Evolutionary conservation across 2,888 invertebrate genomes (phyloP), one percentile per base, ranked within the genome.

Genomic region (Galerucella nymphaeae): DNA sequence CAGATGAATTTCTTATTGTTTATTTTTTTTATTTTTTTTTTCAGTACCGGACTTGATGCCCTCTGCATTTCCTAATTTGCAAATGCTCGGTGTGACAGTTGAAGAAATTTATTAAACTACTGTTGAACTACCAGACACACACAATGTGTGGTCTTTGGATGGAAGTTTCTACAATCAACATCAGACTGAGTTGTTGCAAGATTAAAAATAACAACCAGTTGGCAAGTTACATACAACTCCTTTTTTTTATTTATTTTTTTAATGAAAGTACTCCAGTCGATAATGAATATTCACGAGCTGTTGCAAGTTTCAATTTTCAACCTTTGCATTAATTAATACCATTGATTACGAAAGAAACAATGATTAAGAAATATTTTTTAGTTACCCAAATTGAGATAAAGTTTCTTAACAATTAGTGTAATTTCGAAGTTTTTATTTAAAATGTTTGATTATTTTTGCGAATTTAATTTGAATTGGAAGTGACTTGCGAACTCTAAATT

Each of bases 71-170:
- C 65, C 71, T 75, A 77, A 75, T 77, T 75, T 75, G 77, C 75
- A 74, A 75, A 68, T 70, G 66, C 71, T 70, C 70, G 69, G 63
- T 71, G 76, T 76, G 69, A 68, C 72, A 73, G 71, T 58, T 61
- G 65, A 71, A 72, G 73, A 70, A 76, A 73, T 76, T 76, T 74
- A 76, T 76, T 69, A 69, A 71, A 70, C 71, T 61, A 71, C 66
- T 70, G 71, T 66, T 45, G 42, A 57, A 9, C 71, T 66, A 71
- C 74, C 66, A 73, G 65, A 57, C 42, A 50, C 73, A 50, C 73
- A 63, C 59, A 66, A 70, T 76, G 76, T 76, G 76, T 76, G 76
- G 76, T 76, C 76, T 66, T 4, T 53, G 50, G 63, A 62, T 48
- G 70, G 30, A 62, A 67, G 64, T 61, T 59, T 41, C 42, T 71